Evolutionary conservation across 2,797 vertebrate genomes (phyloP).

Genomic region (Botia kubotai): DNA sequence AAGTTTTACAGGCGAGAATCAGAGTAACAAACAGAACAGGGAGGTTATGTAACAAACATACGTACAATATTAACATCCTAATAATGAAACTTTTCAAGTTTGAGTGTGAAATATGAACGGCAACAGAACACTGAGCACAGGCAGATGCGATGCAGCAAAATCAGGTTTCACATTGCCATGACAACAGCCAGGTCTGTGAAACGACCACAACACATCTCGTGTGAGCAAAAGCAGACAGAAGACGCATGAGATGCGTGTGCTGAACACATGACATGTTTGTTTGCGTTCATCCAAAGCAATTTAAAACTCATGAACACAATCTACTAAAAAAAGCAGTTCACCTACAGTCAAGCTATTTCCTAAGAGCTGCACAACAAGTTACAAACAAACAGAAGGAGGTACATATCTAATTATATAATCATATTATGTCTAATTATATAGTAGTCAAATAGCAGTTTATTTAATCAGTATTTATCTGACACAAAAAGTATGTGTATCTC

Average conservation of each 20-base stretch:
- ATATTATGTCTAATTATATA: neutral
- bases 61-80: neutral
- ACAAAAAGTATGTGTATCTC: neutral
- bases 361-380: slow-evolving; percentile 2
- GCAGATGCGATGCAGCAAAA: neutral
- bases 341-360: neutral
- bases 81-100: slow-evolving; percentile 7
- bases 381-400: neutral
- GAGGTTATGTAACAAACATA: neutral
- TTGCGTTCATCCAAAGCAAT: neutral
- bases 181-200: slow-evolving; percentile 28
- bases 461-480: neutral
- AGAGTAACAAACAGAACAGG: neutral
- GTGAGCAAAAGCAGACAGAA: slow-evolving; percentile 1
- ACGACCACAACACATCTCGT: neutral
- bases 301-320: neutral
- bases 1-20: no score
- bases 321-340: neutral
- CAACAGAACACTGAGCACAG: neutral
- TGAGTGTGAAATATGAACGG: neutral
- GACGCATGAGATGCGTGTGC: neutral
- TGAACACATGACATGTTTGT: neutral
- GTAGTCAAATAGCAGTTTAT: neutral
- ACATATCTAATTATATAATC: slow-evolving; percentile 1
- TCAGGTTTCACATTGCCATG: slow-evolving; percentile 39